Conservation (phyloP, 23 tunicate species). For the Halocynthia aurantium region DNA sequence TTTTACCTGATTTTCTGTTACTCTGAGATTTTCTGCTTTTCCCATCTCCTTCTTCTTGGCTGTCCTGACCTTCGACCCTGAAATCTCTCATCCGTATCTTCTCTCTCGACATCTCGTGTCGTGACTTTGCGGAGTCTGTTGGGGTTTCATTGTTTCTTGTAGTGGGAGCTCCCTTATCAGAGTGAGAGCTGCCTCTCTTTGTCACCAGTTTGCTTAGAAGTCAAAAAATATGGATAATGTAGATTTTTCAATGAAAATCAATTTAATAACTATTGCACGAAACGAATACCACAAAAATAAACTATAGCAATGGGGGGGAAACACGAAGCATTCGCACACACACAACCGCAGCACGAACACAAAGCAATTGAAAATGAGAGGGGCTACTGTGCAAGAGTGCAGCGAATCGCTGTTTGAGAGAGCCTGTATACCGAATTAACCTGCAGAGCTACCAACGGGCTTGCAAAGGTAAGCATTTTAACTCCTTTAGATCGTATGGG, state of each 20-base stretch:
- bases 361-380: too few relatives aligned
- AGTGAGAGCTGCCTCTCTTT: constrained; percentile 60
- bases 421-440: too few relatives aligned
- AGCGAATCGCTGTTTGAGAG: too few relatives aligned
- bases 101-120: constrained; percentile 30
- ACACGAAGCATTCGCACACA: too few relatives aligned
- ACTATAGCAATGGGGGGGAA: not conserved
- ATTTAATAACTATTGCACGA: not conserved
- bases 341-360: too few relatives aligned
- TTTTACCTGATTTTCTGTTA: not conserved
- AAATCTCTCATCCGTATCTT: constrained; percentile 63
- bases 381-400: too few relatives aligned
- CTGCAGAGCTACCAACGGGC: too few relatives aligned
- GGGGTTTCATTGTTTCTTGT: constrained; percentile 12
- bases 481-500: too few relatives aligned
- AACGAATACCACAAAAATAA: not conserved
- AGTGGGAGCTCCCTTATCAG: constrained; percentile 31
- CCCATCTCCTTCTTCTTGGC: not conserved
- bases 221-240: not conserved
- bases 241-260: not conserved
- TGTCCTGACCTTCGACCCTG: constrained; percentile 39
- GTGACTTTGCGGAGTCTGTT: constrained; percentile 30
- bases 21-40: not conserved
- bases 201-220: constrained; percentile 46
- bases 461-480: too few relatives aligned